Conservation (phyloP, 2,888 invertebrate genomes). For the Molanna angustata region DNA sequence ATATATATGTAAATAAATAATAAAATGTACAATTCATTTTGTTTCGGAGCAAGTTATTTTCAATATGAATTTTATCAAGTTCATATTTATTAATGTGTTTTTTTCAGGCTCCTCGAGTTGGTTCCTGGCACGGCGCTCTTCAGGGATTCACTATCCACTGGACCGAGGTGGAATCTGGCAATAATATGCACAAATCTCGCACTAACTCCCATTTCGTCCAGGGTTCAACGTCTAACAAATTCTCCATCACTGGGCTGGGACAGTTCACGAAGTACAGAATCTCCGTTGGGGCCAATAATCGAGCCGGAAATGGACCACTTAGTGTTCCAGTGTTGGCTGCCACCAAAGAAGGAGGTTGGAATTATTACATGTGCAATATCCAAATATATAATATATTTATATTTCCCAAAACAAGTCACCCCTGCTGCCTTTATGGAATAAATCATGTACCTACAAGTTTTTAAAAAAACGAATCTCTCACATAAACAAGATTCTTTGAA, state of each 20-base stretch:
- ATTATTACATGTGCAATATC: too few species aligned
- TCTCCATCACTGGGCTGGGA: conserved; percentile 51
- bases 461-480: too few species aligned
- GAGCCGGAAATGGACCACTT: conserved; percentile 61
- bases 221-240: conserved; percentile 51
- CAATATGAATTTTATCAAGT: background rate
- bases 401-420: too few species aligned
- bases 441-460: too few species aligned
- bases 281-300: conserved; percentile 65
- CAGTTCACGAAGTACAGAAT: conserved; percentile 66
- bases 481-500: too few species aligned
- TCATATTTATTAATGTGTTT: too few species aligned
- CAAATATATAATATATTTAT: too few species aligned
- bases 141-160: conserved; percentile 76
- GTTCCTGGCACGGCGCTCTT: conserved; percentile 73
- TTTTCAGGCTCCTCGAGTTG: conserved; percentile 61
- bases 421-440: too few species aligned
- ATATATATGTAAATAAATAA: too few species aligned
- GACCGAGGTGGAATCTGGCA: conserved; percentile 39
- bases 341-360: conserved; percentile 63
- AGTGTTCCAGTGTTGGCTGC: conserved; percentile 57
- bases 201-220: conserved; percentile 41
- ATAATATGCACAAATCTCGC: conserved; percentile 9
- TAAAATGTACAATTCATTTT: background rate
- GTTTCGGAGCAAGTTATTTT: background rate